Base-by-base conservation (phyloP, 2,888 invertebrate genomes). In the Branchellion lobata region DNA sequence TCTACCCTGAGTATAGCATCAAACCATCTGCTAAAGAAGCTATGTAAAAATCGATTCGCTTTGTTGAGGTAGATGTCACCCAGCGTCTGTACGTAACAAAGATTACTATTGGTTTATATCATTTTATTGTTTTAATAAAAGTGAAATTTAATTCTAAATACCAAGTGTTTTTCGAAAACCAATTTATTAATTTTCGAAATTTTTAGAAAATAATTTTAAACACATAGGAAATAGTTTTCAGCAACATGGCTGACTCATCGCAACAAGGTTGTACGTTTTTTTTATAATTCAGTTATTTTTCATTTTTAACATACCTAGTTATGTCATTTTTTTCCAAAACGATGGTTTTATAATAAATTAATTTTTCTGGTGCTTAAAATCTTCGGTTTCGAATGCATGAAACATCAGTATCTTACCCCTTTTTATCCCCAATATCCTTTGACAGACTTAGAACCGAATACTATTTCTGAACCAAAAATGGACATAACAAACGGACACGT, bases 41-140 rank as follows among this genome's bases (percentile, higher is more conserved):
- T 40, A 40, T 24, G 61, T 57, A 57, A 57, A 57, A 57, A 57
- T 57, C 61, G 24, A 57, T 57, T 18, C n/a, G 61, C 61, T 57
- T 57, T 57, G 61, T 57, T 57, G 21, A 57, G 61, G 61, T 57
- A 57, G 61, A 57, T 57, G 61, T 57, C 61, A 57, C 3, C 61
- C 21, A 18, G 61, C 21, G 40, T 40, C 40, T 40, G 40, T 14
- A 40, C 14, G 5, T 57, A 24, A 24, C 61, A 24, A 57, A 57
- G 24, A 57, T 57, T 57, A 57, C 21, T 18, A 57, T 57, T 18
- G 5, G 3, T n/a, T 57, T 18, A 18, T 57, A 57, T 18, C 21
- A 18, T 57, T 57, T 57, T 5, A 57, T 18, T 57, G 21, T 24
- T 57, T 14, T 57, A 24, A 24, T 57, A 57, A 57, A 57, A 24